Conservation (phyloP, 2,113 vertebrate genomes). For the Callospermophilus lateralis region DNA sequence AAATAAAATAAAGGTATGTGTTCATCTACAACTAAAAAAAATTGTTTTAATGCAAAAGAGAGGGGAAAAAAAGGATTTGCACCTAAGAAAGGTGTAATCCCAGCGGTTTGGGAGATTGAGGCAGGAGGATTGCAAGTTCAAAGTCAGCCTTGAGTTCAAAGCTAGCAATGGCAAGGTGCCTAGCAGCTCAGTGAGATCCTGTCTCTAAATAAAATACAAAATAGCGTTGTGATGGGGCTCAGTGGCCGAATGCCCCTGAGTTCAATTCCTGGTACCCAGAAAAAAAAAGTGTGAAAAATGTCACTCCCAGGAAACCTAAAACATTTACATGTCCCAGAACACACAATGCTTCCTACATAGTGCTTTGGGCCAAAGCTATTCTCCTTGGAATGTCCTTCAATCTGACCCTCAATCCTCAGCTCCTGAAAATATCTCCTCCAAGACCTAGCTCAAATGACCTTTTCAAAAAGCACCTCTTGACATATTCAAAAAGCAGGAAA, state of each 20-base stretch:
- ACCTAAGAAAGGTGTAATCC: neutral
- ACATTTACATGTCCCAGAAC: neutral
- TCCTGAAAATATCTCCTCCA: neutral
- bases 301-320: neutral
- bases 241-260: too few species aligned
- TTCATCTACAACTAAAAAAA: too few species aligned
- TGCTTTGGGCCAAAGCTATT: neutral
- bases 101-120: too few species aligned
- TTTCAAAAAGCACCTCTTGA: neutral
- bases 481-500: neutral
- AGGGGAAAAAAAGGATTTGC: neutral
- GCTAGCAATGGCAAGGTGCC: too few species aligned
- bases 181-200: too few species aligned
- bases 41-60: neutral
- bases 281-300: neutral
- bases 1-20: too few species aligned
- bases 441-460: neutral
- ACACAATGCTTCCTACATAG: neutral
- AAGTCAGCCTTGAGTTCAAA: too few species aligned
- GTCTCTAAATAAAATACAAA: too few species aligned
- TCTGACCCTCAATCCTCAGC: neutral
- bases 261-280: too few species aligned
- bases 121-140: too few species aligned
- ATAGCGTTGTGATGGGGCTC: too few species aligned
- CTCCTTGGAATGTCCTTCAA: neutral